A percentile compares a stretch with the other conserved stretches of the same genome.
phyloP scores from a whole-genome alignment of 2,113 vertebrate species.

The Ranitomeya variabilis region DNA sequence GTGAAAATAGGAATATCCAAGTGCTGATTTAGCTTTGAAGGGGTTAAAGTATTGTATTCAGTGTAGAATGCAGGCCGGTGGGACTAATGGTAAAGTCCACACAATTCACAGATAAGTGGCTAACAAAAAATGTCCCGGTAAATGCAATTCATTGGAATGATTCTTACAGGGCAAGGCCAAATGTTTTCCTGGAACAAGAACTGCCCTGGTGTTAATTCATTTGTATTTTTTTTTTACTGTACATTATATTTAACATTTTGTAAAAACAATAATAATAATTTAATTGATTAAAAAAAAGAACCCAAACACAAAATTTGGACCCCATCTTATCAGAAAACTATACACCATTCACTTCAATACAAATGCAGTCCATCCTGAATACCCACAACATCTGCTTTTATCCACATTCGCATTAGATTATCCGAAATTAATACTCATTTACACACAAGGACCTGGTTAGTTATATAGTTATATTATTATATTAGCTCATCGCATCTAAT shows the following conservation, averaged over 20 bases:
- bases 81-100: not conserved
- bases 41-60: not conserved
- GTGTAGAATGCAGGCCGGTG: not conserved
- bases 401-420: not conserved
- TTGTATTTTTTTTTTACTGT: too few species aligned
- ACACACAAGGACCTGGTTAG: not conserved
- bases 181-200: not conserved
- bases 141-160: not conserved
- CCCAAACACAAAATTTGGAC: too few species aligned
- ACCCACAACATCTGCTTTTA: not conserved
- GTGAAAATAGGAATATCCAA: not conserved
- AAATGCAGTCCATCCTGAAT: not conserved
- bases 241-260: too few species aligned
- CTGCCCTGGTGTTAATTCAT: not conserved
- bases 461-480: too few species aligned
- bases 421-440: not conserved
- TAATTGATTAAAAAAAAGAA: too few species aligned
- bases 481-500: not conserved
- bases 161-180: not conserved
- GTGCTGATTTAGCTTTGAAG: not conserved
- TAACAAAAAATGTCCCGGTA: not conserved
- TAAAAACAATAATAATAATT: too few species aligned
- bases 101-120: constrained; percentile 1
- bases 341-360: not conserved
- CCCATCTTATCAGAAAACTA: too few species aligned